Evolutionary conservation across 2,888 invertebrate genomes (phyloP).

Genomic region (Sialis fuliginosa): DNA sequence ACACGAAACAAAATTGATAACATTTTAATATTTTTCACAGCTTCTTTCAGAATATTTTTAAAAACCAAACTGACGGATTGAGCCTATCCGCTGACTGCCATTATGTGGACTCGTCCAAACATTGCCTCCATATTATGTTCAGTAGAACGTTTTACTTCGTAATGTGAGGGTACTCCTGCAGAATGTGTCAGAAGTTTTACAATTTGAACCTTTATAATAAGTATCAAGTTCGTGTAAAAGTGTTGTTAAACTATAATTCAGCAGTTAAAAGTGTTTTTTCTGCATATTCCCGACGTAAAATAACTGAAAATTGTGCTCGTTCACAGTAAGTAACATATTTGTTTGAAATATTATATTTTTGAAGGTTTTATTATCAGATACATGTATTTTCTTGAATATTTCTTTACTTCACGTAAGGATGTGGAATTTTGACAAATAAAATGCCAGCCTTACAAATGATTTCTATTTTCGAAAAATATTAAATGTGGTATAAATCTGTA

Average conservation of each 20-base stretch:
- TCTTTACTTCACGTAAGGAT: neutral
- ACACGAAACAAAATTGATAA: no score
- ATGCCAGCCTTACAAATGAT: neutral
- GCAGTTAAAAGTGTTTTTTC: neutral
- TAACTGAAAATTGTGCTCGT: constrained; percentile 14
- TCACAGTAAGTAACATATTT: constrained; percentile 28
- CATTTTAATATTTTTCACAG: no score
- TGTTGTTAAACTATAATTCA: neutral
- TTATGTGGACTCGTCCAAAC: constrained; percentile 25
- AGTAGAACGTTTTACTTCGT: constrained; percentile 12
- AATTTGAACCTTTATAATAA: constrained; percentile 1
- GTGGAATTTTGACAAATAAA: neutral
- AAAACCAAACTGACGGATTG: no score
- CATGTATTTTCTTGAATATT: neutral
- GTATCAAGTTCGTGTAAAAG: constrained; percentile 1
- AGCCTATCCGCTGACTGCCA: neutral
- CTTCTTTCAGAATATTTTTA: no score
- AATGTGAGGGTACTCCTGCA: constrained; percentile 23
- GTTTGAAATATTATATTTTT: neutral
- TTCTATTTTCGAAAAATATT: neutral
- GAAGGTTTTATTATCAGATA: neutral
- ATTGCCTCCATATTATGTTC: constrained; percentile 13
- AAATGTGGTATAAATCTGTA: no score
- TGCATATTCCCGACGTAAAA: neutral
- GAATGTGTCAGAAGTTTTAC: constrained; percentile 25